Percentiles rank a stretch among this genome's conserved stretches.
phyloP scores from a whole-genome alignment of 2,797 vertebrate genomes.

The Numenius phaeopus region DNA sequence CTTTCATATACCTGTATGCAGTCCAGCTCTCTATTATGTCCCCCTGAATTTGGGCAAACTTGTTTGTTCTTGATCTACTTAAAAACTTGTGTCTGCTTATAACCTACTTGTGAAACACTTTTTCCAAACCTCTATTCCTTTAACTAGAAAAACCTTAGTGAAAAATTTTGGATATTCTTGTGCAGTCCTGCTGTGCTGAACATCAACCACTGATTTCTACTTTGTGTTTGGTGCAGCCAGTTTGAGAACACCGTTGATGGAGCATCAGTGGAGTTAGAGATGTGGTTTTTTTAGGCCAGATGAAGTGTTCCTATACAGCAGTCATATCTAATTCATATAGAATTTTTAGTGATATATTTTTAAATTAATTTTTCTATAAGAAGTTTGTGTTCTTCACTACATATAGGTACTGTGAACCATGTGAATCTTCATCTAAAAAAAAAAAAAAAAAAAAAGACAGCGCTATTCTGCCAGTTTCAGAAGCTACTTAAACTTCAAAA shows the following conservation, averaged over 20 bases:
- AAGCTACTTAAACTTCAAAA: neutral
- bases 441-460: neutral
- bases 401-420: neutral
- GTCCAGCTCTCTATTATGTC: neutral
- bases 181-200: neutral
- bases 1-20: neutral
- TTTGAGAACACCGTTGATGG: neutral
- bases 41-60: neutral
- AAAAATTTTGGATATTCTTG: neutral
- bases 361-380: neutral
- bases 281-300: neutral
- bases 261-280: neutral
- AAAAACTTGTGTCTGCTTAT: neutral
- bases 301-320: neutral
- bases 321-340: accelerated
- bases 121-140: neutral
- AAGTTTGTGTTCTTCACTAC: neutral
- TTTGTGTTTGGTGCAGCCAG: neutral
- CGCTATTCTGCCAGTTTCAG: neutral
- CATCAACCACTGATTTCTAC: accelerated
- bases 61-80: neutral
- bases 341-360: neutral
- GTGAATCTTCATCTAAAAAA: neutral
- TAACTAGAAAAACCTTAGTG: neutral
- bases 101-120: neutral